Percentiles rank a stretch among this genome's conserved stretches.
Evolutionary conservation across 2,888 invertebrate genomes (phyloP).

Genomic region (Autographa gamma): DNA sequence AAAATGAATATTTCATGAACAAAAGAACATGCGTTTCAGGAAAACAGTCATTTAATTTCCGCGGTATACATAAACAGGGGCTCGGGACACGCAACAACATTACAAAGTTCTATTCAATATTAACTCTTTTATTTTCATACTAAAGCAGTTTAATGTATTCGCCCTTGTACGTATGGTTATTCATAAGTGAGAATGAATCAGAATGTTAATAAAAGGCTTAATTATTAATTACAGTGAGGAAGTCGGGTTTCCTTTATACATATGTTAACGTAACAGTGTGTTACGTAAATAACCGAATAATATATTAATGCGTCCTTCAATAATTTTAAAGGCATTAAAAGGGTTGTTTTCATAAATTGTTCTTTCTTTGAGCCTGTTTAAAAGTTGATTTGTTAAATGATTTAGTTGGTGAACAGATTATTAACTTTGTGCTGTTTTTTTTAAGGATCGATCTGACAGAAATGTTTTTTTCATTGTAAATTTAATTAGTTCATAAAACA

Average conservation of each 20-base stretch:
- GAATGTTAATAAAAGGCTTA: conserved; percentile 39
- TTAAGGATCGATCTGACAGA: no score
- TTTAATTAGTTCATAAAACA: no score
- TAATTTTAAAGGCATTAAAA: no score
- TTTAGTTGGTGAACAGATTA: no score
- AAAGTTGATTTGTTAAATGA: no score
- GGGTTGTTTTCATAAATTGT: no score
- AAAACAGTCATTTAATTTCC: background rate
- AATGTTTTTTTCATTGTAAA: no score
- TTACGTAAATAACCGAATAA: background rate
- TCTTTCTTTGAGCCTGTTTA: no score
- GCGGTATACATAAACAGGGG: background rate
- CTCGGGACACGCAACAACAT: background rate
- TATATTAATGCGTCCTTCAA: conserved; percentile 14
- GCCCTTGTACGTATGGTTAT: conserved; percentile 35
- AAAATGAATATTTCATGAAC: background rate
- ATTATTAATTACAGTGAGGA: conserved; percentile 41
- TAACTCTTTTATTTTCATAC: background rate
- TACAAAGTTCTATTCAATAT: background rate
- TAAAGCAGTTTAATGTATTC: conserved; percentile 16
- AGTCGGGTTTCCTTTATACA: conserved; percentile 18
- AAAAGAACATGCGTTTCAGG: background rate
- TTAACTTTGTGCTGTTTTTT: no score
- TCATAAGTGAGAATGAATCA: conserved; percentile 41
- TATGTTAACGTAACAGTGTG: conserved; percentile 19